phyloP scores from a whole-genome alignment of 53 echinoderm and acorn worm genomes.

The Echinarachnius parma region DNA sequence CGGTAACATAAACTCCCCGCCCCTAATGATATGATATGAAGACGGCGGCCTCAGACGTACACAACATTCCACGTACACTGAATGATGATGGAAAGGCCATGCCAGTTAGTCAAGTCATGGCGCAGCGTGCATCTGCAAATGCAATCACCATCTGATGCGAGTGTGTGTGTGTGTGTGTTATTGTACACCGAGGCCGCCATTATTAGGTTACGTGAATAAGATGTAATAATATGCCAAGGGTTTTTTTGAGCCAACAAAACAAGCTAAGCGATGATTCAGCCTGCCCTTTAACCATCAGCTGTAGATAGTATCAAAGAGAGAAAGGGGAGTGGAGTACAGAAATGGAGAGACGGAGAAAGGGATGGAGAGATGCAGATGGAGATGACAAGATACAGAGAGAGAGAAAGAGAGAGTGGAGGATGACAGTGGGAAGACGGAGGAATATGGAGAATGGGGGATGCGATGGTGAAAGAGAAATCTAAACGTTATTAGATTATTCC shows the following conservation, averaged over 20 bases:
- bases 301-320: too few species aligned
- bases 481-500: too few species aligned
- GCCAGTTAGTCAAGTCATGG: neutral
- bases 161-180: too few species aligned
- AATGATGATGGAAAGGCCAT: constrained; percentile 22
- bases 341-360: neutral
- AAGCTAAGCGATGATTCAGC: neutral
- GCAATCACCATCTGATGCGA: too few species aligned
- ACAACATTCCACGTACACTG: too few species aligned
- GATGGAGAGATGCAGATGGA: neutral
- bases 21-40: too few species aligned
- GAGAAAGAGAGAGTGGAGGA: constrained; percentile 8
- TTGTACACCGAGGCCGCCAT: neutral
- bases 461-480: too few species aligned
- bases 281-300: neutral
- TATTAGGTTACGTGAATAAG: constrained; percentile 29
- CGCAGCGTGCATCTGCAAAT: too few species aligned
- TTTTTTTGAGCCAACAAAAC: neutral
- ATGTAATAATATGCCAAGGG: constrained; percentile 13
- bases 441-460: neutral
- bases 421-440: neutral
- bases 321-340: neutral
- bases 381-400: neutral
- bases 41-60: too few species aligned
- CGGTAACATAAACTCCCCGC: too few species aligned